A percentile compares a stretch with the other conserved stretches of the same genome.
phyloP scores from a whole-genome alignment of 2,888 invertebrate species.

The Hirtodrosophila histrioides region DNA sequence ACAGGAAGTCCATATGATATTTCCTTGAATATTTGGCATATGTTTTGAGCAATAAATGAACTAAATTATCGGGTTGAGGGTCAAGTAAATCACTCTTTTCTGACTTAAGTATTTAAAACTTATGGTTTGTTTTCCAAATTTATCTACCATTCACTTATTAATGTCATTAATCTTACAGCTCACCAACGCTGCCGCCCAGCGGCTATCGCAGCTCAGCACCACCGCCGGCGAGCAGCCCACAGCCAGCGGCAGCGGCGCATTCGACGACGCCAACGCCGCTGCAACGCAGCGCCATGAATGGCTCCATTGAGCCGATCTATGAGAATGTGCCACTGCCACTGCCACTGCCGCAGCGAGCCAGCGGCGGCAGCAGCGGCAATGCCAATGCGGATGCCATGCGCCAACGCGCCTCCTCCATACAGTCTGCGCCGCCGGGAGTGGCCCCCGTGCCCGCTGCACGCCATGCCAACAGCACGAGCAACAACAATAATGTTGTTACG shows the following conservation, averaged over 20 bases:
- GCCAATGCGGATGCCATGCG: constrained; percentile 76
- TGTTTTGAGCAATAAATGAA: too few species aligned
- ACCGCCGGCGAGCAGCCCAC: constrained; percentile 81
- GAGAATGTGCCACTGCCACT: constrained; percentile 90
- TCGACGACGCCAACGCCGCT: constrained; percentile 69
- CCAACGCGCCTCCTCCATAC: constrained; percentile 88
- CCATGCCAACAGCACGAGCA: constrained; percentile 34
- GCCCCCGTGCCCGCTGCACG: constrained; percentile 69
- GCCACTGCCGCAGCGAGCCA: constrained; percentile 80
- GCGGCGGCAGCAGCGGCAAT: constrained; percentile 55
- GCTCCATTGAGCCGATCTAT: constrained; percentile 90
- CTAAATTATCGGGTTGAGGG: too few species aligned
- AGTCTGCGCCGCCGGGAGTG: constrained; percentile 88
- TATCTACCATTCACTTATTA: too few species aligned
- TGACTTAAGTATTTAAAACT: too few species aligned
- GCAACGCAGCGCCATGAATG: constrained; percentile 85
- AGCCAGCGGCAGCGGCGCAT: constrained; percentile 81
- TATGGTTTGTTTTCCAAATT: too few species aligned
- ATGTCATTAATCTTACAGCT: constrained; percentile 30
- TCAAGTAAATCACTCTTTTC: too few species aligned
- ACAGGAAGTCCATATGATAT: too few species aligned
- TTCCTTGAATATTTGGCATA: too few species aligned
- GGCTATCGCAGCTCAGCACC: constrained; percentile 84
- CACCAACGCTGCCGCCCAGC: constrained; percentile 85
- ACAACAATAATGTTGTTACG: constrained; percentile 57